Evolutionary conservation across 2,888 invertebrate genomes (phyloP).

Genomic region (Hesperia comma): DNA sequence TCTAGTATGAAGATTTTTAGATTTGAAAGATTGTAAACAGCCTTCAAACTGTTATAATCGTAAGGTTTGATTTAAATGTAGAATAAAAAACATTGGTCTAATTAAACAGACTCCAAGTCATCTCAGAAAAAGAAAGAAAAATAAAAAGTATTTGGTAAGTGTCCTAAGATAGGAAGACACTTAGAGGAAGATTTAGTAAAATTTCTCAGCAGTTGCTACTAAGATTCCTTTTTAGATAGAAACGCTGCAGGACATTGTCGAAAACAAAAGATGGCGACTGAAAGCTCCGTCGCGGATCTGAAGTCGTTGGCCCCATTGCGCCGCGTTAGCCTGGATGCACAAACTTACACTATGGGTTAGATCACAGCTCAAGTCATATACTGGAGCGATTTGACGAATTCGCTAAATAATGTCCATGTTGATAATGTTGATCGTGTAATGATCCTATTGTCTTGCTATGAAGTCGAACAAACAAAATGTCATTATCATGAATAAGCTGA

Average conservation of each 20-base stretch:
- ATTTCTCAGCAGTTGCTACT: slow-evolving; percentile 30
- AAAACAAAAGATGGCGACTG: slow-evolving; percentile 37
- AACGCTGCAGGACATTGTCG: slow-evolving; percentile 36
- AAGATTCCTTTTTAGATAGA: slow-evolving; percentile 36
- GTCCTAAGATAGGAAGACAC: background rate
- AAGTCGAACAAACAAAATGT: too few species aligned
- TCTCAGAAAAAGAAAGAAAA: too few species aligned
- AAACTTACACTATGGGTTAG: slow-evolving; percentile 27
- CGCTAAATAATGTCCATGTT: background rate
- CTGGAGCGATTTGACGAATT: slow-evolving; percentile 14
- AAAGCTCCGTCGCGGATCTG: slow-evolving; percentile 44
- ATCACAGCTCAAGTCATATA: background rate
- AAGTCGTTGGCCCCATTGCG: slow-evolving; percentile 71
- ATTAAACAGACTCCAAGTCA: too few species aligned
- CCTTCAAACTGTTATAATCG: too few species aligned
- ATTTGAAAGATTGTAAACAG: too few species aligned
- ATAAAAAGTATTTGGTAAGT: background rate
- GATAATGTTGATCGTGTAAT: too few species aligned
- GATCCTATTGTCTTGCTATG: too few species aligned
- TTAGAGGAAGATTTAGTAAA: slow-evolving; percentile 18
- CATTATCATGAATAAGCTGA: too few species aligned
- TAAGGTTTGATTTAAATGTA: too few species aligned
- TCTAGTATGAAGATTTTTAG: too few species aligned
- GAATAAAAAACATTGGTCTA: too few species aligned
- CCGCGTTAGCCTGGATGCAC: slow-evolving; percentile 39